Base-by-base conservation (phyloP, 92 coral and sea anemone genomes). In the Heteractis magnifica region DNA sequence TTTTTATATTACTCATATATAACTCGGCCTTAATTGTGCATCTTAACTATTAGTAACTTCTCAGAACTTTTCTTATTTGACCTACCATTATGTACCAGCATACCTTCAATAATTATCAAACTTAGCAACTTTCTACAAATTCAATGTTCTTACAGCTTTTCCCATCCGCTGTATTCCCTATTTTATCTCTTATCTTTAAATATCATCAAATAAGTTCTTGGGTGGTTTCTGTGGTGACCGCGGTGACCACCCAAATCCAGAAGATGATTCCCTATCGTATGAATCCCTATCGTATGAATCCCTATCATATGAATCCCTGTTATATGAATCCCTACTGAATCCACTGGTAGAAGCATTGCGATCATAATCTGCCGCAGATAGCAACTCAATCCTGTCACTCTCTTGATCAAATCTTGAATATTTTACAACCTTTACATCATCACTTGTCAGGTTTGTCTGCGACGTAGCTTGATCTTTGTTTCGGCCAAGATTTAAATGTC, bases 161-260 rank as follows among this genome's bases (percentile, higher is more conserved):
- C 19, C 18, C 26, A 15, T 26, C 6, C 2, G 9, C n/a, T 7
- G 23, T 7, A n/a, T 64, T 64, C 26, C 13, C 9, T 53, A 78
- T 21, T 23, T 73, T 14, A 16, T 1, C n/a, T 77, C 20, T 82
- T 26, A 80, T 44, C 62, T 59, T 90, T 60, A 95, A 80, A 97
- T 92, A 83, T 97, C 99, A 87, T 97, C 99, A 83, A 97, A 97
- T 52, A 97, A 87, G 83, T 97, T 97, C 84, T 94, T 95, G 5
- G 99, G 99, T 75, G 93, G 95, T 87, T 91, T 85, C 50, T 89
- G 80, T 14, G 92, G 82, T 16, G 96, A 90, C 80, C 92, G 80
- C 10, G 92, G 82, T 16, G 96, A 90, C 80, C 92, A 79, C 8
- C 93, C 88, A 77, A 77, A 92, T 55, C 96, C 90, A 14, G 93